phyloP scores from a whole-genome alignment of 1,140 invertebrate species.

The Drosophila ambigua region DNA sequence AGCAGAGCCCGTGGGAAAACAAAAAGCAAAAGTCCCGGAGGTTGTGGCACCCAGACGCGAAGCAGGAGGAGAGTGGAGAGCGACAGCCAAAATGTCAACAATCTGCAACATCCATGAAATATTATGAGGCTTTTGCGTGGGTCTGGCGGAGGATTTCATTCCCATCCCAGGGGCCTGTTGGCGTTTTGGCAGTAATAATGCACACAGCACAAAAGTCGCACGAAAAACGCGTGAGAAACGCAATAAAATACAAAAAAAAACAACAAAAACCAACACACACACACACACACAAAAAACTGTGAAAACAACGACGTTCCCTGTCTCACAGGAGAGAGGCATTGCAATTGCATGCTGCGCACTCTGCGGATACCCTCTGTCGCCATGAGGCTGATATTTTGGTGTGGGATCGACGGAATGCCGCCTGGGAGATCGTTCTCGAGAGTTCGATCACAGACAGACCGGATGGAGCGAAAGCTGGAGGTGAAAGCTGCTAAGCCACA shows the following conservation, averaged over 20 bases:
- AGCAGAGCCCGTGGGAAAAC: background rate
- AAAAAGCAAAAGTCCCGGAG: constrained; percentile 1
- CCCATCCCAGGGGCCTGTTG: background rate
- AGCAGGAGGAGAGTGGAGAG: background rate
- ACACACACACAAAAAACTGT: constrained; percentile 5
- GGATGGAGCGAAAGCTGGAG: no score
- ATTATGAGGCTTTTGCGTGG: constrained; percentile 66
- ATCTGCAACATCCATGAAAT: constrained; percentile 77
- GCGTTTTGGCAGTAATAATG: constrained; percentile 30
- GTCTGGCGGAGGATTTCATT: background rate
- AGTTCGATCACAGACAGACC: no score
- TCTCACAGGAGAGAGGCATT: no score
- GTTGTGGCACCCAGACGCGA: background rate
- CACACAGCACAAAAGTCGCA: constrained; percentile 56
- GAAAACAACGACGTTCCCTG: no score
- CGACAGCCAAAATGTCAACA: constrained; percentile 69
- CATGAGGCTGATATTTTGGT: no score
- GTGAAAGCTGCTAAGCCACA: no score
- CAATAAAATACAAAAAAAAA: constrained; percentile 15
- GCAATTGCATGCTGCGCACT: no score
- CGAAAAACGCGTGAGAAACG: constrained; percentile 49
- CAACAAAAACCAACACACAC: background rate
- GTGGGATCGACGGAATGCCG: no score
- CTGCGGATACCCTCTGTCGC: no score
- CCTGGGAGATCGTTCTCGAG: no score